Evolutionary conservation across 30 jellyfish, hydroid and myxozoan species (phyloP).

Genomic region (Chrysaora quinquecirrha): DNA sequence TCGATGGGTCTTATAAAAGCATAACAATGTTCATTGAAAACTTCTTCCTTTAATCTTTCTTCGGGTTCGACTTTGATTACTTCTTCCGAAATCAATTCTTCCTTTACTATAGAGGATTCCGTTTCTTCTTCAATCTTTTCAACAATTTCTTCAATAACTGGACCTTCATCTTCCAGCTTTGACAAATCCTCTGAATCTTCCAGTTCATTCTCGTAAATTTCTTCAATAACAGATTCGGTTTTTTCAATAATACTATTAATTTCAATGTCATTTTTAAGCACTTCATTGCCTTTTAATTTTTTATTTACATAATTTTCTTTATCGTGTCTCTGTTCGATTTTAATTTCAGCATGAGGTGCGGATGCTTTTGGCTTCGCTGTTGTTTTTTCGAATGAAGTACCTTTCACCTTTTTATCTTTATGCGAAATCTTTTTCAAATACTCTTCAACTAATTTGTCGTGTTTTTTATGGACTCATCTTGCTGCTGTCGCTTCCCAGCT

Average conservation of each 20-base stretch:
- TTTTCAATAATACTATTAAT: not conserved
- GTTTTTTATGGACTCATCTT: conserved; percentile 22
- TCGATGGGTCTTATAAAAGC: conserved; percentile 31
- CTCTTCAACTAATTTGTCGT: conserved; percentile 24
- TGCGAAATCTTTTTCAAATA: conserved; percentile 9
- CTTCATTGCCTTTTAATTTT: not conserved
- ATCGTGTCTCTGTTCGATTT: not conserved
- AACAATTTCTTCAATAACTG: conserved; percentile 3
- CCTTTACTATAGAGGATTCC: conserved; percentile 24
- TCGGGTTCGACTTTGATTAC: conserved; percentile 53
- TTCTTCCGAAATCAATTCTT: conserved; percentile 63
- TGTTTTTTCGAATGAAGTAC: not conserved
- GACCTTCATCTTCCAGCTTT: not conserved
- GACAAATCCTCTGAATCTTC: not conserved
- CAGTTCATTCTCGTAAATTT: not conserved
- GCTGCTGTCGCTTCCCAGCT: conserved; percentile 38
- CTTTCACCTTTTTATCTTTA: conserved; percentile 7
- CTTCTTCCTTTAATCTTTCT: conserved; percentile 37
- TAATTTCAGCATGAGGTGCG: not conserved
- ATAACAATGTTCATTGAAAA: conserved; percentile 58
- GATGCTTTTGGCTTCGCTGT: not conserved
- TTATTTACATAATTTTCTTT: not conserved
- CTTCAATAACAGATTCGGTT: not conserved
- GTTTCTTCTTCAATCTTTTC: conserved; percentile 29
- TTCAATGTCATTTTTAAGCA: not conserved